Conservation (phyloP, 2,113 vertebrate genomes). For the Engraulis encrasicolus region DNA sequence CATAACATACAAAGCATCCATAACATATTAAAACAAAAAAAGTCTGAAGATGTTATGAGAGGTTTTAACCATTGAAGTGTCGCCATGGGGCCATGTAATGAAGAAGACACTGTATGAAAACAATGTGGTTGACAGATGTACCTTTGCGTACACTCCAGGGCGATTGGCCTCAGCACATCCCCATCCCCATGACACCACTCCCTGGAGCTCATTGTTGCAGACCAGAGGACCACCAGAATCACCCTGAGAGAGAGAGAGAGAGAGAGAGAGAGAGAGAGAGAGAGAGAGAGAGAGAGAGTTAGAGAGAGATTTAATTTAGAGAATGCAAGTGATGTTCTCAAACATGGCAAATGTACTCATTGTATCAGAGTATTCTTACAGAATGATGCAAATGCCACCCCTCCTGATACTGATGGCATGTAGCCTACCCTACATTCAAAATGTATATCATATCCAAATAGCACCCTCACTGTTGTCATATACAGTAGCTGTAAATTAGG, state of each 20-base stretch:
- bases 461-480: background rate
- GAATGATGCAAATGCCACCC: background rate
- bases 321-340: background rate
- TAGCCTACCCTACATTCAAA: no score
- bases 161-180: slow-evolving; percentile 61
- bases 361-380: background rate
- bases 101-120: background rate
- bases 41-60: background rate
- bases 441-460: background rate
- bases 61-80: background rate
- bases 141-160: slow-evolving; percentile 74
- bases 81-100: background rate
- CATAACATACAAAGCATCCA: no score
- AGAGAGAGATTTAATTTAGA: background rate
- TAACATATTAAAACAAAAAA: background rate
- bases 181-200: slow-evolving; percentile 70
- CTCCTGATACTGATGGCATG: no score
- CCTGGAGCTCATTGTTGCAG: slow-evolving; percentile 68
- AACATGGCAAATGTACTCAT: background rate
- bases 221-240: slow-evolving; percentile 74
- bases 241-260: slow-evolving; percentile 52
- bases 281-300: background rate
- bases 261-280: background rate
- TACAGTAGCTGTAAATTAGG: no score
- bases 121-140: background rate